phyloP scores from a whole-genome alignment of 1,140 invertebrate species.

The Psilanteris sp. region DNA sequence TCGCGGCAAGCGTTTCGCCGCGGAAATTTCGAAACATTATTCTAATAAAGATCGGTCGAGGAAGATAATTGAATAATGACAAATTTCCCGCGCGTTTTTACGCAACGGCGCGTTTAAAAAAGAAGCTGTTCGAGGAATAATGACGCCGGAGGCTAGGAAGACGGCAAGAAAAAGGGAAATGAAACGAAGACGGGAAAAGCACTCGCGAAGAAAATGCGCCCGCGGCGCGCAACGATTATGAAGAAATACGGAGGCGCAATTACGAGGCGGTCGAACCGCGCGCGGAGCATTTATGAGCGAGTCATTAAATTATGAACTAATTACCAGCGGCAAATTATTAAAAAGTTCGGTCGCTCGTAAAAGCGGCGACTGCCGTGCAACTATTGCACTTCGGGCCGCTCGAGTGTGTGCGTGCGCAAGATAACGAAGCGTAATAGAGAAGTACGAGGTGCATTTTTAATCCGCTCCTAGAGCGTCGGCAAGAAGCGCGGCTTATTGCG shows the following conservation, averaged over 20 bases:
- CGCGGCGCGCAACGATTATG: conserved; percentile 67
- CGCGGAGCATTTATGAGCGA: conserved; percentile 72
- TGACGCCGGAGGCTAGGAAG: too few species aligned
- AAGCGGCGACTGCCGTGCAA: conserved; percentile 69
- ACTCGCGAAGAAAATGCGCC: too few species aligned
- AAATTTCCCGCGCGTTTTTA: too few species aligned
- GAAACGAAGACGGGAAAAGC: too few species aligned
- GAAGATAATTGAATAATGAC: too few species aligned
- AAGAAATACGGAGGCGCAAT: conserved; percentile 74
- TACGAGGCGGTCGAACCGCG: conserved; percentile 65
- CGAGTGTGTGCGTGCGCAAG: conserved; percentile 21
- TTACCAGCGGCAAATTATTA: conserved; percentile 77
- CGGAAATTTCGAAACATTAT: too few species aligned
- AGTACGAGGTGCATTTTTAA: conserved; percentile 9
- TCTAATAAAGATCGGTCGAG: too few species aligned
- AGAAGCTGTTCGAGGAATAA: too few species aligned
- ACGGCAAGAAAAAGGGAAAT: too few species aligned
- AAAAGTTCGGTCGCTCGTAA: conserved; percentile 77
- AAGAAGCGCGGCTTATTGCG: background rate
- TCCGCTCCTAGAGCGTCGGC: background rate
- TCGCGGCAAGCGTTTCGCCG: too few species aligned
- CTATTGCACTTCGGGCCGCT: conserved; percentile 22
- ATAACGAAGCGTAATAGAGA: conserved; percentile 45
- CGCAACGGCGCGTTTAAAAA: too few species aligned
- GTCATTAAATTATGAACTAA: conserved; percentile 80